These are phyloP conservation scores for Dilophus febrilis DNA, from an alignment of 2,888 invertebrate species.

Conservation along the genomic window DNA sequence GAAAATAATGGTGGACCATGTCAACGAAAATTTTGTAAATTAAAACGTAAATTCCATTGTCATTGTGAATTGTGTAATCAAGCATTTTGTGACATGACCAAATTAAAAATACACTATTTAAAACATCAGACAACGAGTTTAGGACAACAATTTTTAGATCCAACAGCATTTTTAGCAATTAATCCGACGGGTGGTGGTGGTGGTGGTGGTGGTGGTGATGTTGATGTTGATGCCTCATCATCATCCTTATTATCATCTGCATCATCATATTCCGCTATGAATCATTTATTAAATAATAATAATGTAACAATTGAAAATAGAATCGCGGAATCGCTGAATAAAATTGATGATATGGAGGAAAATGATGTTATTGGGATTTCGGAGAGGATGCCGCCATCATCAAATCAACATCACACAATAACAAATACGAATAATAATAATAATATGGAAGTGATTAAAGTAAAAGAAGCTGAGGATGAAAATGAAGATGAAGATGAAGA, in stretches of 20 bases:
- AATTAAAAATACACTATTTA: slow-evolving; percentile 13
- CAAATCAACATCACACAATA: too few species aligned
- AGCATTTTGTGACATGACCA: slow-evolving; percentile 14
- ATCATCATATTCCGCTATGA: too few species aligned
- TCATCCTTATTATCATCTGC: too few species aligned
- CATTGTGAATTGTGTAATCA: slow-evolving; percentile 69
- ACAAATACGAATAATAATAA: not conserved
- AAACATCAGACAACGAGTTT: slow-evolving; percentile 12
- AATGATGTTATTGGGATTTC: too few species aligned
- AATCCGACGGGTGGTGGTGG: not conserved
- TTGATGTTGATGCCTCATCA: not conserved
- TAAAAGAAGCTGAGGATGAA: too few species aligned
- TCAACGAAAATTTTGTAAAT: slow-evolving; percentile 61
- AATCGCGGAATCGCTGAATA: too few species aligned
- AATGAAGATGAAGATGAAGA: too few species aligned
- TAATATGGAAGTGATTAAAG: not conserved
- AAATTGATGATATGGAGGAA: too few species aligned
- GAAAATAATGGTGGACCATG: slow-evolving; percentile 38
- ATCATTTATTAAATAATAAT: not conserved
- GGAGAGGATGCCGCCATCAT: too few species aligned
- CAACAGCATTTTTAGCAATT: not conserved
- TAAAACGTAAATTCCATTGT: slow-evolving; percentile 59
- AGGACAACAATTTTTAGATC: slow-evolving; percentile 4
- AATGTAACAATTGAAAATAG: too few species aligned
- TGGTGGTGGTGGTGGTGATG: not conserved